Base-by-base conservation (phyloP, 2,113 vertebrate species). In the Lepus europaeus region DNA sequence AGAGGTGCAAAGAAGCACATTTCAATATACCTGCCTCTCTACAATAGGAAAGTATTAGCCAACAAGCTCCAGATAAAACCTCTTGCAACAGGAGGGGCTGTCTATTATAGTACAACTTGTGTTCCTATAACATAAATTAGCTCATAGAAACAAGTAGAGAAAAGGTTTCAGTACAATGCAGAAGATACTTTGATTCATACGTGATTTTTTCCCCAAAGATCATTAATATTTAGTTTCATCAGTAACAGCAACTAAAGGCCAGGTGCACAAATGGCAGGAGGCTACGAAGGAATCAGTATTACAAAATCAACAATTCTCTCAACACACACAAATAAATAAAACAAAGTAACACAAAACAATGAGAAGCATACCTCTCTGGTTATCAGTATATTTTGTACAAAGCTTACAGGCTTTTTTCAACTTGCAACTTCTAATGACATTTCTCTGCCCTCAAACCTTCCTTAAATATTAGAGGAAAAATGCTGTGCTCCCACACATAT, bases 191-290 rank as follows among this genome's bases (percentile, higher is more conserved):
- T 77, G 27, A 39, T 59, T 87, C 69, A 56, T 45, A 39, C 25
- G 80, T 29, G 25, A 93, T 76, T 92, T 87, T 39, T 36, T 9
- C 5, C 77, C 51, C 2, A 33, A 45, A 45, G 13, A 81, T 64
- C 61, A 85, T 95, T 63, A 89, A 80, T 36, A 36, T 25, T 39
- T 86, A 89, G 29, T 56, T 39, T 95, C 73, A 69, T 72, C 70
- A 89, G 63, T 66, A 90, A 73, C 1, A 93, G 22, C 73, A 88
- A 61, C 22, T 69, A 49, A 90, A 92, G 20, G 56, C 53, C 76
- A 84, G 31, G 53, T 83, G 89, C 14, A n/a, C 72, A 66, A 63
- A 56, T 3, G 5, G 14, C 27, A 91, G 31, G 45, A 66, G 49
- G 39, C 36, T 80, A 88, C 68, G 22, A 87, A 87, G 27, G 7